Evolutionary conservation across 2,113 vertebrate species (phyloP).

Genomic region (Atlantisia rogersi): DNA sequence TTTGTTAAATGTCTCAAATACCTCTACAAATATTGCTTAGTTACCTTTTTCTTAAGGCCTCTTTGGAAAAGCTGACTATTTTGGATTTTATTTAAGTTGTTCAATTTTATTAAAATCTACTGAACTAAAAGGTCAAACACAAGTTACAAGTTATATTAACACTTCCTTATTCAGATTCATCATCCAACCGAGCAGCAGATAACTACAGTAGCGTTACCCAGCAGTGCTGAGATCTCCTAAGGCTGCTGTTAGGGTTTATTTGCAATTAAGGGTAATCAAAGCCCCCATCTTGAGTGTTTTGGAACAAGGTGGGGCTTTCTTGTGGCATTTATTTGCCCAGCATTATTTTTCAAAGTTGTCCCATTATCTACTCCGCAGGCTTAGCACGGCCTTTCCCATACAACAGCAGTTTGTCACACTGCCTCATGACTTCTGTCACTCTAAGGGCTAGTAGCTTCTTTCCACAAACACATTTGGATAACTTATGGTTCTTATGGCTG

Average conservation of each 20-base stretch:
- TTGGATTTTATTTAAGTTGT: neutral
- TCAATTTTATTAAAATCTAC: neutral
- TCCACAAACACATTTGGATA: neutral
- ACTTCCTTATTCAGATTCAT: neutral
- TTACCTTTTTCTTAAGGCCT: neutral
- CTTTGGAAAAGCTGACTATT: neutral
- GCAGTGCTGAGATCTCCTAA: neutral
- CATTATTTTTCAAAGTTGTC: neutral
- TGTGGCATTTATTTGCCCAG: neutral
- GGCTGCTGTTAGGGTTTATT: neutral
- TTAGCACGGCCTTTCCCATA: neutral
- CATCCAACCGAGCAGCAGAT: neutral
- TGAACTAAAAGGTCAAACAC: neutral
- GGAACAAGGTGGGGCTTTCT: neutral
- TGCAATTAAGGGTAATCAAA: neutral
- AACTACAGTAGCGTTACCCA: neutral
- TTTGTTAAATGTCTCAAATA: neutral
- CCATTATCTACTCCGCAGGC: neutral
- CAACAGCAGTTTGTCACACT: neutral
- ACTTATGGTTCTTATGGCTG: neutral
- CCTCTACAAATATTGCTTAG: neutral
- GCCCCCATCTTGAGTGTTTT: neutral
- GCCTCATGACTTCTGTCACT: neutral
- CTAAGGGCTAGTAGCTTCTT: neutral
- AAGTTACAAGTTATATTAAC: neutral